Evolutionary conservation across 2,888 invertebrate genomes (phyloP), one percentile per base, ranked within the genome.

Genomic region (Theretra japonica): DNA sequence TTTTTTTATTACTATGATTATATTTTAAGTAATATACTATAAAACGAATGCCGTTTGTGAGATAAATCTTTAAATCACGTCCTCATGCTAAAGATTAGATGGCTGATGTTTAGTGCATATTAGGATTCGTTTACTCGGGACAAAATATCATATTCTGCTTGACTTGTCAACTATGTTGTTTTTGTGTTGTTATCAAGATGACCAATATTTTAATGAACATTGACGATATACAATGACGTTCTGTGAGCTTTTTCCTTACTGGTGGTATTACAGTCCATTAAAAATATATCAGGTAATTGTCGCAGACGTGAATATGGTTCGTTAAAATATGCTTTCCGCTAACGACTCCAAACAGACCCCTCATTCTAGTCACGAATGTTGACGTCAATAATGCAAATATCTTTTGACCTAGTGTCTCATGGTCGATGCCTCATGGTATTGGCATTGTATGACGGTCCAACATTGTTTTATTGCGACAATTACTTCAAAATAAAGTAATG

Each of bases 341-440:
- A 48, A 48, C 6, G 23, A 65, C 5, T 65, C 1, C 65, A 48
- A 41, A 65, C 41, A 23, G 48, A 48, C 17, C 50, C 72, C 58
- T 70, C 30, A 76, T 76, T 75, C 74, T 15, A 69, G 74, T 71
- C 81, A 82, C 79, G 82, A 78, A 81, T 74, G 75, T 72, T 84
- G 80, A 83, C 82, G 79, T 77, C 70, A 80, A 73, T 72, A 68
- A 79, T 80, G 80, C 76, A 79, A 80, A 80, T 78, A 75, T 77
- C 72, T 77, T 73, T 68, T 80, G 77, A 72, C 75, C 78, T 77
- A 76, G 74, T 77, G 80, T 73, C 72, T 79, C 80, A 79, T 74
- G 76, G 79, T 60, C 76, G 70, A 69, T 68, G 70, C 76, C 75
- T 75, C 78, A 74, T 73, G 74, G 69, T 70, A 76, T 41, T 21